These are phyloP conservation scores for Acanthurus lineatus DNA, from an alignment of 2,797 vertebrate species.

Conservation along the genomic window DNA sequence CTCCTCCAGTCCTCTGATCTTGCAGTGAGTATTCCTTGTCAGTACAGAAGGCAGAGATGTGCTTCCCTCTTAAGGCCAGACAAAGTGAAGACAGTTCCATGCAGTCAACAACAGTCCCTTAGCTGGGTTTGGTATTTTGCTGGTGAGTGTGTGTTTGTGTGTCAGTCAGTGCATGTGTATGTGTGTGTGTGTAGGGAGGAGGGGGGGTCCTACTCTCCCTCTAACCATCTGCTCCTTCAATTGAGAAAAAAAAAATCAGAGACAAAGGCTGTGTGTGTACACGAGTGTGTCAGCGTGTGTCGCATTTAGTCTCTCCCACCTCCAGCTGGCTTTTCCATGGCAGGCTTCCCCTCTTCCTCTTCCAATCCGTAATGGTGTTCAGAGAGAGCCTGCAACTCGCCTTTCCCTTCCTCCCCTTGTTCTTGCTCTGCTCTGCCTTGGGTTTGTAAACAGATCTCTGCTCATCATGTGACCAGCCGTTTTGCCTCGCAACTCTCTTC, in stretches of 20 bases:
- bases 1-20: slow-evolving; percentile 75
- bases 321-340: slow-evolving; percentile 81
- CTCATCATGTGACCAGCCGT: slow-evolving; percentile 90
- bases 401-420: slow-evolving; percentile 65
- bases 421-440: slow-evolving; percentile 73
- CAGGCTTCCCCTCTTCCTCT: slow-evolving; percentile 73
- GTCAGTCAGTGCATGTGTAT: slow-evolving; percentile 59
- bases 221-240: slow-evolving; percentile 87
- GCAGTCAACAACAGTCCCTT: slow-evolving; percentile 72
- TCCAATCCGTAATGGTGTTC: slow-evolving; percentile 74
- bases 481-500: slow-evolving; percentile 89
- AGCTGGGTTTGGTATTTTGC: slow-evolving; percentile 68
- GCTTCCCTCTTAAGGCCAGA: slow-evolving; percentile 75
- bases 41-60: slow-evolving; percentile 50
- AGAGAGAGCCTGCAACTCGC: slow-evolving; percentile 56
- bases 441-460: slow-evolving; percentile 91
- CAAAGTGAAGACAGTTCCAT: slow-evolving; percentile 78
- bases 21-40: slow-evolving; percentile 77
- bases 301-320: slow-evolving; percentile 69
- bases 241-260: slow-evolving; percentile 68
- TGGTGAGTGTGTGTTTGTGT: slow-evolving; percentile 64
- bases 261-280: slow-evolving; percentile 76
- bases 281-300: slow-evolving; percentile 65
- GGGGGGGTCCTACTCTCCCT: slow-evolving; percentile 83
- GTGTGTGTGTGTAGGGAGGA: slow-evolving; percentile 24